These are phyloP conservation scores for Lampropteryx suffumata DNA, from an alignment of 2,888 invertebrate species.

Conservation along the genomic window DNA sequence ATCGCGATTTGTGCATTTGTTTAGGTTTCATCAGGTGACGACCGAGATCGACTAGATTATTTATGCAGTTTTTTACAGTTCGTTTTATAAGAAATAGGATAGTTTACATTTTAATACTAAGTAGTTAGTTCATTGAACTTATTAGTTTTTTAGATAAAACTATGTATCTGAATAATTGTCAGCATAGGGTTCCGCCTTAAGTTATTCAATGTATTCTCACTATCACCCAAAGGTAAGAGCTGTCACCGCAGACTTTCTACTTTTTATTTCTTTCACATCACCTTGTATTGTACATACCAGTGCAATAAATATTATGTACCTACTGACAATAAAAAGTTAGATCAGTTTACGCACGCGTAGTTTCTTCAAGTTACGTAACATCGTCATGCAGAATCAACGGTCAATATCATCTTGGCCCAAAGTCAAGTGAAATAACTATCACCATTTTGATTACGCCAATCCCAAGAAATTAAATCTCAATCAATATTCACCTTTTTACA, in stretches of 20 bases:
- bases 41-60: too few relatives aligned
- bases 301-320: conserved; percentile 24
- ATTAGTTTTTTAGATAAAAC: too few relatives aligned
- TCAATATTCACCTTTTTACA: not conserved
- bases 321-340: conserved; percentile 10
- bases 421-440: conserved; percentile 14
- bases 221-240: not conserved
- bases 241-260: conserved; percentile 6
- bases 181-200: too few relatives aligned
- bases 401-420: conserved; percentile 30
- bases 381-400: conserved; percentile 31
- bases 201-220: not conserved
- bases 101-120: too few relatives aligned
- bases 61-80: too few relatives aligned
- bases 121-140: too few relatives aligned
- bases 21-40: too few relatives aligned
- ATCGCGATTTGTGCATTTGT: too few relatives aligned
- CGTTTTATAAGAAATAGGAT: too few relatives aligned
- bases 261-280: not conserved
- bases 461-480: not conserved
- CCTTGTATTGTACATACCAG: conserved; percentile 5
- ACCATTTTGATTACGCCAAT: conserved; percentile 2
- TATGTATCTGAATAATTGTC: too few relatives aligned
- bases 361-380: conserved; percentile 44
- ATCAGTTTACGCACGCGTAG: conserved; percentile 36